Base-by-base conservation (phyloP, 2,888 invertebrate genomes). In the Agrypnus murinus region DNA sequence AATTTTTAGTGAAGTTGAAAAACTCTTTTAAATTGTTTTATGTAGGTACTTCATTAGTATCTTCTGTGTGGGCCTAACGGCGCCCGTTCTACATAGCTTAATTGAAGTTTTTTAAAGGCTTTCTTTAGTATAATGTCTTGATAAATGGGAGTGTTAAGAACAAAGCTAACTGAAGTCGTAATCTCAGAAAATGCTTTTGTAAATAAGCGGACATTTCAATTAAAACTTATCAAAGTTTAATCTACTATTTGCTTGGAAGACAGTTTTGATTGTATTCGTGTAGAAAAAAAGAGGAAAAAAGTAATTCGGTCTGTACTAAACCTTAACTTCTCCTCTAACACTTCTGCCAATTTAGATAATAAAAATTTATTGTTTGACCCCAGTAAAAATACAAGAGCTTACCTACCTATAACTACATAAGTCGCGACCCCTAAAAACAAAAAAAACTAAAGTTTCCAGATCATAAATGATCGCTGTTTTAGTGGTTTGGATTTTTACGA, bases 181-280 rank as follows among this genome's bases (percentile, higher is more conserved):
- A 58, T 58, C 58, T 58, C 43, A 14, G 58, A 58, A 43, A 58
- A 58, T 58, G 38, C 58, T 31, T 38, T 58, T 43, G 40, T 58
- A 58, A 58, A 58, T 58, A 58, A 58, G 58, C 58, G 58, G 58
- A 58, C 58, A 58, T 58, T 58, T 58, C 58, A 58, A 58, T 58
- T 58, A 58, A 58, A 58, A 58, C 58, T 58, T 58, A 58, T 58
- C 58, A 58, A 58, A 58, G 58, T 58, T 58, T 58, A 58, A 58
- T 58, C 58, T 58, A 58, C 25, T 58, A 58, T 58, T 38, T 58
- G 31, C 58, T 31, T 25, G 31, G 58, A 58, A 58, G 40, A 31
- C 31, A 58, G 58, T 58, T 58, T 58, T 36, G 58, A 58, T 38
- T n/a, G 7, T n/a, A 12, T 2, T 14, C 7, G 19, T 6, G 10